These are phyloP conservation scores for Embidobia sp. DNA, from an alignment of 2,888 invertebrate genomes.

Conservation along the genomic window DNA sequence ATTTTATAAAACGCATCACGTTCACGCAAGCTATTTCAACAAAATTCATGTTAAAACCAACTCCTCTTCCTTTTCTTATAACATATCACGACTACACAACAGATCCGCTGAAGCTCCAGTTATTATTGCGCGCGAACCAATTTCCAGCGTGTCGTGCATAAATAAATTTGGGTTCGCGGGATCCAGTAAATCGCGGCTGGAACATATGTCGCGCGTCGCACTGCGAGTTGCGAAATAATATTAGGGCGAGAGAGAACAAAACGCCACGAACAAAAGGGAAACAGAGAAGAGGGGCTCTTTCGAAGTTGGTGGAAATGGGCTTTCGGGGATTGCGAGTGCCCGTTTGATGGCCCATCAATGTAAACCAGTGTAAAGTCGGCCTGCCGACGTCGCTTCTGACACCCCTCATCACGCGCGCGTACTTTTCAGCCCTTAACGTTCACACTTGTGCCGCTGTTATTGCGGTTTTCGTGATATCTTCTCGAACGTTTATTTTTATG, in stretches of 20 bases:
- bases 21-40: conserved; percentile 44
- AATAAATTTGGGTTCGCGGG: conserved; percentile 60
- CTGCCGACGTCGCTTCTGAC: conserved; percentile 46
- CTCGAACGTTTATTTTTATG: conserved; percentile 32
- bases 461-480: conserved; percentile 49
- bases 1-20: conserved; percentile 53
- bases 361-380: conserved; percentile 76
- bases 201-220: conserved; percentile 66
- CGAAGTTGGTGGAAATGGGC: conserved; percentile 70
- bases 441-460: conserved; percentile 53
- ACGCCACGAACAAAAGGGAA: conserved; percentile 58
- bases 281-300: conserved; percentile 54
- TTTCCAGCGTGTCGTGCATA: conserved; percentile 64
- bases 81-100: conserved; percentile 47
- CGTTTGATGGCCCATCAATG: conserved; percentile 76
- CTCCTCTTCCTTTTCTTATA: conserved; percentile 44
- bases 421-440: conserved; percentile 62
- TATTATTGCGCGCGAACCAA: conserved; percentile 60
- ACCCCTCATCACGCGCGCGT: conserved; percentile 47
- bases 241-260: conserved; percentile 56
- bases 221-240: conserved; percentile 49
- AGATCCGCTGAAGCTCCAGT: conserved; percentile 43
- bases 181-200: conserved; percentile 52
- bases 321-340: conserved; percentile 73
- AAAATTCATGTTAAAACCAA: conserved; percentile 54